Conservation (phyloP, 2,797 vertebrate genomes). For the Epinephelus coioides region DNA sequence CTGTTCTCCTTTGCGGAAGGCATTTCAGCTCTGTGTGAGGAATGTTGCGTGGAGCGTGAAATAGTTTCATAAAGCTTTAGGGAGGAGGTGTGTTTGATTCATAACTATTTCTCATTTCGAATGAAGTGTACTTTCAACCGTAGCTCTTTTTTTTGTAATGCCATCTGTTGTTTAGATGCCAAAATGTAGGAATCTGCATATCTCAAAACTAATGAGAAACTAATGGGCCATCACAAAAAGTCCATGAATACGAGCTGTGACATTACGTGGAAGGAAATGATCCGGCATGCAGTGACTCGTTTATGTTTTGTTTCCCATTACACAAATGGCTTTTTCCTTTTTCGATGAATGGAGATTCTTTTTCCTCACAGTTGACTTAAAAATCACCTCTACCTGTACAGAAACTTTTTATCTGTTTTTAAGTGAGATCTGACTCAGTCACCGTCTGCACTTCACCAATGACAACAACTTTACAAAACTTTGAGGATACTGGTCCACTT, state of each 20-base stretch:
- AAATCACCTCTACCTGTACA: slow-evolving; percentile 43
- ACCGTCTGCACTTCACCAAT: not conserved
- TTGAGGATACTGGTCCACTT: not conserved
- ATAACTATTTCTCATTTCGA: slow-evolving; percentile 68
- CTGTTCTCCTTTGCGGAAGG: slow-evolving; percentile 41
- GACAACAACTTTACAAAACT: not conserved
- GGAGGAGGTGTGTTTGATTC: slow-evolving; percentile 73
- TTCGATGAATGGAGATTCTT: slow-evolving; percentile 40
- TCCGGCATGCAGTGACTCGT: slow-evolving; percentile 38
- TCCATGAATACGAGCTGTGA: slow-evolving; percentile 64
- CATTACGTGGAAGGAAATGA: slow-evolving; percentile 74
- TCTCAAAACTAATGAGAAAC: slow-evolving; percentile 79
- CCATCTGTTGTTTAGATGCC: slow-evolving; percentile 76
- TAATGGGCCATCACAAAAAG: slow-evolving; percentile 75
- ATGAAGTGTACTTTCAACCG: slow-evolving; percentile 62
- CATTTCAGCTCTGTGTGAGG: slow-evolving; percentile 54
- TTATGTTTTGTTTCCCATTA: slow-evolving; percentile 68
- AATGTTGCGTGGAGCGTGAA: slow-evolving; percentile 75
- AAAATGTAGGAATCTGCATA: slow-evolving; percentile 72
- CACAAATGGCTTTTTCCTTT: slow-evolving; percentile 59
- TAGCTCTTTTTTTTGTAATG: slow-evolving; percentile 49
- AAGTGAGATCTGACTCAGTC: not conserved
- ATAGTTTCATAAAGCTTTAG: slow-evolving; percentile 77
- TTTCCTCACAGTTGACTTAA: slow-evolving; percentile 28
- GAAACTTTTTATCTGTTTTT: slow-evolving; percentile 10